Conservation (phyloP, 2,797 vertebrate species). For the Gymnodraco acuticeps region DNA sequence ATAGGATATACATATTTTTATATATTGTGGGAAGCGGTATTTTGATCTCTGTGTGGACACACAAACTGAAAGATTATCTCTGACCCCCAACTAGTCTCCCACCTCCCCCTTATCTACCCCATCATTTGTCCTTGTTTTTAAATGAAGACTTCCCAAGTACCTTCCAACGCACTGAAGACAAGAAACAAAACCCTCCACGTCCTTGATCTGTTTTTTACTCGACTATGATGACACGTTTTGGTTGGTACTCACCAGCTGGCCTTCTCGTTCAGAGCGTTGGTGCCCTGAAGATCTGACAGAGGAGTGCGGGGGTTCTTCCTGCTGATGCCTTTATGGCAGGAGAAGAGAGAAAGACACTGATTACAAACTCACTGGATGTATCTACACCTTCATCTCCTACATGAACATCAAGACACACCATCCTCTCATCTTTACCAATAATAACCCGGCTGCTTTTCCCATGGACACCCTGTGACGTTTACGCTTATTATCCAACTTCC, state of each 20-base stretch:
- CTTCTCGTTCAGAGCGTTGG: conserved; percentile 92
- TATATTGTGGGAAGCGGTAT: too few species aligned
- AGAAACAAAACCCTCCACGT: not conserved
- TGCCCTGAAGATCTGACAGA: conserved; percentile 93
- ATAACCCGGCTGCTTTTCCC: not conserved
- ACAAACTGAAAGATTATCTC: too few species aligned
- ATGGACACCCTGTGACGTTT: not conserved
- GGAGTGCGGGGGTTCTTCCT: conserved; percentile 91
- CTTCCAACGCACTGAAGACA: too few species aligned
- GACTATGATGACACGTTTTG: not conserved
- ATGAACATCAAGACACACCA: not conserved
- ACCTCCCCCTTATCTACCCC: too few species aligned
- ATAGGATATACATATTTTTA: too few species aligned
- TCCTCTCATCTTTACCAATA: not conserved
- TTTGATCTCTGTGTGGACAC: too few species aligned
- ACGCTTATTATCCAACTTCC: too few species aligned
- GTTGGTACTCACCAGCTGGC: conserved; percentile 82
- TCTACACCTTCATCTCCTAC: not conserved
- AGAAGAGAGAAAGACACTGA: not conserved
- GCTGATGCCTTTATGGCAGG: conserved; percentile 83
- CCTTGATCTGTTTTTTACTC: not conserved
- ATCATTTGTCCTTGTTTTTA: too few species aligned
- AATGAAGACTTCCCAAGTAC: too few species aligned
- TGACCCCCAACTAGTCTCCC: too few species aligned
- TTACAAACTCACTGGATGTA: not conserved